phyloP scores from a whole-genome alignment of 2,797 vertebrate genomes.

The Scyliorhinus canicula region DNA sequence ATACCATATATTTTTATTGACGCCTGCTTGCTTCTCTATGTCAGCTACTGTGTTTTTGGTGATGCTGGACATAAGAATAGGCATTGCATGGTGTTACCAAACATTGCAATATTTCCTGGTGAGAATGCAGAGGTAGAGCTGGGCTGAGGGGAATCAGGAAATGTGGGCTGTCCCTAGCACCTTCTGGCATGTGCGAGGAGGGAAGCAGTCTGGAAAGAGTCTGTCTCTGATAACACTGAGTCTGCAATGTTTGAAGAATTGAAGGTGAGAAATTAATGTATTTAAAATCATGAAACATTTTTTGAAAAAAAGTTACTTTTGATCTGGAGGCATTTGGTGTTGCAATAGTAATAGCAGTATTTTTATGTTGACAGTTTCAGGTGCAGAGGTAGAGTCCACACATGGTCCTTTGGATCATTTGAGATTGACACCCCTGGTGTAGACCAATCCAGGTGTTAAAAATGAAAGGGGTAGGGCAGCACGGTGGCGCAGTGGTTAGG shows the following conservation, averaged over 20 bases:
- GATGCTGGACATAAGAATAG: neutral
- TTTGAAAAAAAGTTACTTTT: neutral
- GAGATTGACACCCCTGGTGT: no score
- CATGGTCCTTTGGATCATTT: no score
- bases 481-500: no score
- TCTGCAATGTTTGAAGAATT: neutral
- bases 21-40: neutral
- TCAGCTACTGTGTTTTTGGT: neutral
- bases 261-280: neutral
- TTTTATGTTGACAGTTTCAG: neutral
- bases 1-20: constrained; percentile 10
- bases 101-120: neutral
- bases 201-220: neutral
- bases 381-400: neutral
- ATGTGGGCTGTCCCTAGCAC: neutral
- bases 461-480: neutral
- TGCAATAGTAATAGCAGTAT: neutral
- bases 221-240: neutral
- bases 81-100: neutral
- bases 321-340: neutral
- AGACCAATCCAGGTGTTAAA: neutral
- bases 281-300: neutral
- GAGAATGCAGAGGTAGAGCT: neutral
- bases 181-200: neutral
- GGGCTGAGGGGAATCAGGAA: neutral